Base-by-base conservation (phyloP, 64 coral and sea anemone genomes). In the Porites australiensis region DNA sequence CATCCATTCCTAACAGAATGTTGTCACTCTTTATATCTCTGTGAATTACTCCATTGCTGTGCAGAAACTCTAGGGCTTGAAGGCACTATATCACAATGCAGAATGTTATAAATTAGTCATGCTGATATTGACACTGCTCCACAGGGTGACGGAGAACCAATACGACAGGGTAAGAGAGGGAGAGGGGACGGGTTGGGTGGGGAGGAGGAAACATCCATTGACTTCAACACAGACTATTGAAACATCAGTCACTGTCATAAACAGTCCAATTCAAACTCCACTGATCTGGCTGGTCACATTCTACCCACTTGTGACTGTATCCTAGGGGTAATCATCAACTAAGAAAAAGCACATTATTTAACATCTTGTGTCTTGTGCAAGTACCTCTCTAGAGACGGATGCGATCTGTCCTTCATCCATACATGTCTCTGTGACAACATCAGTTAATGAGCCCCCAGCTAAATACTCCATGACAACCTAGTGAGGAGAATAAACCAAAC, bases 341-440 rank as follows among this genome's bases (percentile, higher is more conserved):
- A 37, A 37, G 27, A 37, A 37, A 37, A 37, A 37, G 1, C 27
- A 37, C 27, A 37, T 37, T 37, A 37, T 37, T 37, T 37, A 37
- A 37, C 0, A 37, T 37, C 27, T 37, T 37, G 27, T 37, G 27
- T 37, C 27, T 37, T 37, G 27, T 37, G 27, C 27, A 37, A n/a
- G 71, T 94, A 98, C 98, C 98, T 99, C 98, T 77, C 98, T 94
- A 91, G 88, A 99, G n/a, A 99, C 98, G 44, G 98, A 93, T 13
- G 98, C 98, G 52, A 99, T 99, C 85, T 99, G 98, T 53, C 98
- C 98, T 85, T 99, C 98, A 73, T 99, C 98, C 98, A 99, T 99
- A 75, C 98, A 99, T 6, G 98, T 99, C 66, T 99, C 98, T 70
- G 98, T 99, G 6, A 99, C 98, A 77, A 99, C 98, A 94, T 99